Base-by-base conservation (phyloP, 2,113 vertebrate genomes). In the Fulica atra region DNA sequence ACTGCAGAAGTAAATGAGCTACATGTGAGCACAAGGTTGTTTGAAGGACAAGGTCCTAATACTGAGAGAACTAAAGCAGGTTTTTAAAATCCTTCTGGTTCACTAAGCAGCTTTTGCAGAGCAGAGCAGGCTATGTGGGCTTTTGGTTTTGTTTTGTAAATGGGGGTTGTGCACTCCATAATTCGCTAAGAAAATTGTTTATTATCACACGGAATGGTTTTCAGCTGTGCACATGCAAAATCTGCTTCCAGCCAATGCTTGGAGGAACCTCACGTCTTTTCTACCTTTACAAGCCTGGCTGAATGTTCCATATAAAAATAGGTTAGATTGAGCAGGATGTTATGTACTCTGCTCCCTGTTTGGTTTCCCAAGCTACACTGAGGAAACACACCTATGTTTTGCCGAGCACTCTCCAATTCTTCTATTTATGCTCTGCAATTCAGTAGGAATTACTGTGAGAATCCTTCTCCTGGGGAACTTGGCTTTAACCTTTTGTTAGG, bases 101-200 rank as follows among this genome's bases (percentile, higher is more conserved):
- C 38, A 54, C 53, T 94, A 96, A 96, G 83, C 40, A 92, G 92
- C 86, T 95, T 96, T 95, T 89, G 40, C 17, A 71, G 77, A 91
- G 40, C 44, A 92, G 48, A n/a, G 53, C 70, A 81, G 19, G 17
- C 44, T 81, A 26, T 35, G n/a, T 70, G 35, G 50, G 35, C 10
- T 65, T 94, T 86, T 87, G 56, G 6, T 91, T 83, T 74, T 92
- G 48, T 89, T 92, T 93, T 89, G 48, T 72, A 82, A 93, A 82
- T 69, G 36, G 20, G 6, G 70, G 33, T 85, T 95, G 66, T 91
- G 81, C 95, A 93, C 65, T 87, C 73, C 21, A 17, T 79, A 94
- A 81, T 87, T 94, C 50, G 23, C 1, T 2, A 54, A 87, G 82
- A 93, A 93, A 92, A 81, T 61, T 31, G 63, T 87, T 92, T 87